phyloP scores from a whole-genome alignment of 2,113 vertebrate species.

The Arenaria interpres region DNA sequence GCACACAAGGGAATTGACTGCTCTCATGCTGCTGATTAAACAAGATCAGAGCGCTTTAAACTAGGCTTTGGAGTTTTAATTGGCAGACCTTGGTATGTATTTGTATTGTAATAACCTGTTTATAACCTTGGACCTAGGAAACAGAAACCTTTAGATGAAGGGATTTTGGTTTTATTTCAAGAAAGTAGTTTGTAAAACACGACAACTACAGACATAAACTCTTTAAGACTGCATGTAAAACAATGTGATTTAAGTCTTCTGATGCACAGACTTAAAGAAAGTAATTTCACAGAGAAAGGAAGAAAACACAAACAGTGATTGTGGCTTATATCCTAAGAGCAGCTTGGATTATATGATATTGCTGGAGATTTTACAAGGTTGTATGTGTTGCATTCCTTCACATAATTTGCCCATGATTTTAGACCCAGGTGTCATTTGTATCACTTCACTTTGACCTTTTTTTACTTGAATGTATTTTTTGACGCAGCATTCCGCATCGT shows the following conservation, averaged over 20 bases:
- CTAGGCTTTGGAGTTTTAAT: constrained; percentile 25
- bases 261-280: not conserved
- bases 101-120: not conserved
- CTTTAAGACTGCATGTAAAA: not conserved
- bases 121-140: constrained; percentile 6
- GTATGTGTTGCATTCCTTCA: not conserved
- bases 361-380: not conserved
- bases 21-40: constrained; percentile 49
- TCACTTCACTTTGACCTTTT: not conserved
- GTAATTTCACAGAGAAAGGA: not conserved
- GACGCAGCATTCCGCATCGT: not conserved
- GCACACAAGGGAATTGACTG: not conserved
- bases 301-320: not conserved
- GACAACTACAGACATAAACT: not conserved
- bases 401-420: not conserved
- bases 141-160: not conserved
- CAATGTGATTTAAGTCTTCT: not conserved
- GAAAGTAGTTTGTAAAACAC: not conserved
- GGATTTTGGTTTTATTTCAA: not conserved
- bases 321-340: not conserved
- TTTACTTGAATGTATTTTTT: not conserved
- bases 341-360: not conserved
- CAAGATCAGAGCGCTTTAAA: constrained; percentile 37
- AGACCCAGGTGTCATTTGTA: not conserved
- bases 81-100: not conserved